Conservation (phyloP, 2,888 invertebrate species). For the Drosophila lacicola region DNA sequence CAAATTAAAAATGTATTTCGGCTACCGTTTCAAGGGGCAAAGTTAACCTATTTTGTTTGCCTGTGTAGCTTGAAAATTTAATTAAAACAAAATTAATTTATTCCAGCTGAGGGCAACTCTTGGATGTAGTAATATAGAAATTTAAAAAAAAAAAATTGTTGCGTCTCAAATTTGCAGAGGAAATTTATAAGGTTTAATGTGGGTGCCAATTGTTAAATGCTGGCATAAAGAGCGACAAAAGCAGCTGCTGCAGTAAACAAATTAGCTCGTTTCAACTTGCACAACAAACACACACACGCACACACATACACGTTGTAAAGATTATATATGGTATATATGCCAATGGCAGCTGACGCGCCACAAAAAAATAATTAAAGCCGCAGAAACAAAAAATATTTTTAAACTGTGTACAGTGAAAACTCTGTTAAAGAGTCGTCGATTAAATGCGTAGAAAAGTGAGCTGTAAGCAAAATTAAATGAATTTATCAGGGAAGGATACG, state of each 20-base stretch:
- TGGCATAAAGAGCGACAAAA: slow-evolving; percentile 36
- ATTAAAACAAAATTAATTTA: slow-evolving; percentile 71
- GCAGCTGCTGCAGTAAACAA: slow-evolving; percentile 69
- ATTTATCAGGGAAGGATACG: too few species aligned
- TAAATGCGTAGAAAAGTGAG: too few species aligned
- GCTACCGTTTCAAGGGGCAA: slow-evolving; percentile 5
- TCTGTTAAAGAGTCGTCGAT: neutral
- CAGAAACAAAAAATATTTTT: slow-evolving; percentile 43
- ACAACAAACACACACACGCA: slow-evolving; percentile 31
- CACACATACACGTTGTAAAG: slow-evolving; percentile 42
- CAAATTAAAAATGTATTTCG: slow-evolving; percentile 47
- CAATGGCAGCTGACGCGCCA: slow-evolving; percentile 75
- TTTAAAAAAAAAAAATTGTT: slow-evolving; percentile 27
- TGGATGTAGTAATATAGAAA: slow-evolving; percentile 5
- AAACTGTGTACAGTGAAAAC: slow-evolving; percentile 4
- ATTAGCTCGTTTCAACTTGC: slow-evolving; percentile 75
- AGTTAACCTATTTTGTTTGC: slow-evolving; percentile 3
- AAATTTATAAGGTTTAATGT: slow-evolving; percentile 36
- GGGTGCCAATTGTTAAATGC: slow-evolving; percentile 28
- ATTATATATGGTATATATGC: slow-evolving; percentile 76
- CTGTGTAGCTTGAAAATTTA: slow-evolving; percentile 52
- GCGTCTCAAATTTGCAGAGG: slow-evolving; percentile 32
- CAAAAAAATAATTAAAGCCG: slow-evolving; percentile 43
- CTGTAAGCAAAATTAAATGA: too few species aligned
- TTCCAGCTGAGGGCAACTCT: slow-evolving; percentile 24